phyloP scores from a whole-genome alignment of 2,797 vertebrate species.

The Alcedo atthis region DNA sequence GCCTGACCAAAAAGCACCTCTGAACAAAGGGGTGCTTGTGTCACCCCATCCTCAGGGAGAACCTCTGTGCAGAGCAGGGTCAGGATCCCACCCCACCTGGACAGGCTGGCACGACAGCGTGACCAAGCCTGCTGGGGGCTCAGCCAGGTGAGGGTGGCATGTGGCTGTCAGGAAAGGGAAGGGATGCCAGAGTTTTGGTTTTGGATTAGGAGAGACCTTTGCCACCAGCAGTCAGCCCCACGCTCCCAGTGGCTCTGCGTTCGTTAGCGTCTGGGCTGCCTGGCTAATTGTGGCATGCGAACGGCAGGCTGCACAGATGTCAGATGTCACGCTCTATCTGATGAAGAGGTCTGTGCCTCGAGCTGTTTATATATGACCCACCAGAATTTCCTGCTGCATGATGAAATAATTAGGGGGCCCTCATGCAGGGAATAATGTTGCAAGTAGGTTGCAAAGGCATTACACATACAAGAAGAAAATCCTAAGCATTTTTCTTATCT shows the following conservation, averaged over 20 bases:
- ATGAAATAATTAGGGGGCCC: conserved; percentile 91
- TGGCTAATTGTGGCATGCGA: conserved; percentile 66
- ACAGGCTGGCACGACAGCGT: rapidly evolving
- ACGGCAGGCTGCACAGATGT: conserved; percentile 81
- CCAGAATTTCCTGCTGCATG: conserved; percentile 91
- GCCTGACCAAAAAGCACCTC: rapidly evolving
- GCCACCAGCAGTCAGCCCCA: conserved; percentile 21
- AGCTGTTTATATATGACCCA: conserved; percentile 89
- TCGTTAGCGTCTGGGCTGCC: conserved; percentile 41
- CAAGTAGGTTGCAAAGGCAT: conserved; percentile 76
- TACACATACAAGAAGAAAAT: conserved; percentile 73
- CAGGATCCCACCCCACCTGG: background rate
- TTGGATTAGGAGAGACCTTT: conserved; percentile 67
- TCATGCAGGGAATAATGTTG: conserved; percentile 78
- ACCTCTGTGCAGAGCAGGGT: background rate
- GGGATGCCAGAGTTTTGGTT: background rate
- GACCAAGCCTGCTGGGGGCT: background rate
- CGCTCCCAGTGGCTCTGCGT: conserved; percentile 38
- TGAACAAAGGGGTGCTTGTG: rapidly evolving
- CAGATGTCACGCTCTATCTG: conserved; percentile 86
- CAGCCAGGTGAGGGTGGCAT: background rate
- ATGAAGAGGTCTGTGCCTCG: conserved; percentile 82
- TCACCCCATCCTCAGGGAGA: rapidly evolving
- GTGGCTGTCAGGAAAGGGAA: background rate
- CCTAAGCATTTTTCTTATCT: conserved; percentile 76